A percentile compares a stretch with the other conserved stretches of the same genome.
Evolutionary conservation across 2,113 vertebrate genomes (phyloP).

Genomic region (Coryphaenoides rupestris): DNA sequence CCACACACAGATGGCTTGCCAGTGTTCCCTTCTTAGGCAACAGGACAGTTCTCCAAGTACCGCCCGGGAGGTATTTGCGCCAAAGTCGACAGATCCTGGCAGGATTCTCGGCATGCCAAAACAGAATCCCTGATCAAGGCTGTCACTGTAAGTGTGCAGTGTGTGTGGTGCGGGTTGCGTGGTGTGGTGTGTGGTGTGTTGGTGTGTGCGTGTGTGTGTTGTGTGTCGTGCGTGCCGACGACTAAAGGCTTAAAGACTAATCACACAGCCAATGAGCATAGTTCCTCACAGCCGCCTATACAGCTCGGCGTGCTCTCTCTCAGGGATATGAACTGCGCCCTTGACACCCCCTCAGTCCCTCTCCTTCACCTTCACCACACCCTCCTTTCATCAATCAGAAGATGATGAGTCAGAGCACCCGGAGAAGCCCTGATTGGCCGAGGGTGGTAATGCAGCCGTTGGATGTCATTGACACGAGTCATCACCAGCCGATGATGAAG

Average conservation of each 20-base stretch:
- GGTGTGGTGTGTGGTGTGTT: no score
- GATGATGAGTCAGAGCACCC: slow-evolving; percentile 41
- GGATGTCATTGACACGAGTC: slow-evolving; percentile 56
- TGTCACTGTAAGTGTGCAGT: neutral
- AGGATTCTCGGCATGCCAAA: no score
- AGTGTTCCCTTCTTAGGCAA: no score
- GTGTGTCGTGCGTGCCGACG: neutral
- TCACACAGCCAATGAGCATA: neutral
- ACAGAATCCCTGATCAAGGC: slow-evolving; percentile 9
- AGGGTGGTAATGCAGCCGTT: slow-evolving; percentile 19
- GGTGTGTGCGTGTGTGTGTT: neutral
- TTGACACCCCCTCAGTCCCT: slow-evolving; percentile 40
- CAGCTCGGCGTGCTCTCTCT: no score
- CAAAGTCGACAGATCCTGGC: no score
- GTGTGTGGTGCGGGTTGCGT: no score
- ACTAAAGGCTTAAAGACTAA: no score
- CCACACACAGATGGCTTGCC: no score
- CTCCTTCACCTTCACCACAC: slow-evolving; percentile 2
- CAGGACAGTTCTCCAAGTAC: no score
- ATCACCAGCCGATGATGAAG: slow-evolving; percentile 21
- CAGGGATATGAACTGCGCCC: slow-evolving; percentile 26
- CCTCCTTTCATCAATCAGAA: slow-evolving; percentile 21
- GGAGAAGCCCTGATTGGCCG: slow-evolving; percentile 39
- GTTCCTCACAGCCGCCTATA: slow-evolving; percentile 15
- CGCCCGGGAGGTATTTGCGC: no score